Conservation (phyloP, 2,888 invertebrate genomes). For the Pinctada fucata region DNA sequence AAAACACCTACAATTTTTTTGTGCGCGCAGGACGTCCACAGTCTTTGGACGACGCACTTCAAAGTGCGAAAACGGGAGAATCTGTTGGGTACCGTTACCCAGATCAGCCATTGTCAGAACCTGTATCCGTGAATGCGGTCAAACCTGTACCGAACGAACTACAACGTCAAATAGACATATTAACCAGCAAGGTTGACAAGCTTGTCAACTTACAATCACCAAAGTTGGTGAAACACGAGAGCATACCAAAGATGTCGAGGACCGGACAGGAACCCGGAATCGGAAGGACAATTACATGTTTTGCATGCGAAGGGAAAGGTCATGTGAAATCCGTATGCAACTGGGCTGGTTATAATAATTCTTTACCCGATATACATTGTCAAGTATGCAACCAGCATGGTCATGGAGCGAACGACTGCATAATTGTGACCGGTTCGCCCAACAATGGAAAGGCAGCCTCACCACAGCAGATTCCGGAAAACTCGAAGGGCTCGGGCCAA, state of each 20-base stretch:
- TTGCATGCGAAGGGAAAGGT: constrained; percentile 21
- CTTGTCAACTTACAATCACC: neutral
- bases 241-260: neutral
- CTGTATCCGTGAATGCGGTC: neutral
- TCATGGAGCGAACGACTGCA: constrained; percentile 8
- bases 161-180: neutral
- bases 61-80: constrained; percentile 11
- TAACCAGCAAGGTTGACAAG: neutral
- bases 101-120: neutral
- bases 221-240: neutral
- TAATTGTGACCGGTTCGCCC: neutral
- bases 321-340: constrained; percentile 18
- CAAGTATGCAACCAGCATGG: constrained; percentile 14
- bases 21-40: constrained; percentile 14
- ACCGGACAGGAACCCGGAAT: too few relatives aligned
- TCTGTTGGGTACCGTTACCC: neutral
- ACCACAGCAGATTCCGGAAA: neutral
- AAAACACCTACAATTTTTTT: constrained; percentile 7
- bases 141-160: neutral
- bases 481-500: constrained; percentile 5
- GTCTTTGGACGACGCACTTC: neutral
- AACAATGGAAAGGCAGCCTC: neutral
- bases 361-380: neutral
- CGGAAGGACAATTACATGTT: too few relatives aligned
- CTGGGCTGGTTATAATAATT: constrained; percentile 5